A percentile compares a stretch with the other conserved stretches of the same genome.
Evolutionary conservation across 35 echinoderm and acorn worm species (phyloP).

Genomic region (Apostichopus californicus): DNA sequence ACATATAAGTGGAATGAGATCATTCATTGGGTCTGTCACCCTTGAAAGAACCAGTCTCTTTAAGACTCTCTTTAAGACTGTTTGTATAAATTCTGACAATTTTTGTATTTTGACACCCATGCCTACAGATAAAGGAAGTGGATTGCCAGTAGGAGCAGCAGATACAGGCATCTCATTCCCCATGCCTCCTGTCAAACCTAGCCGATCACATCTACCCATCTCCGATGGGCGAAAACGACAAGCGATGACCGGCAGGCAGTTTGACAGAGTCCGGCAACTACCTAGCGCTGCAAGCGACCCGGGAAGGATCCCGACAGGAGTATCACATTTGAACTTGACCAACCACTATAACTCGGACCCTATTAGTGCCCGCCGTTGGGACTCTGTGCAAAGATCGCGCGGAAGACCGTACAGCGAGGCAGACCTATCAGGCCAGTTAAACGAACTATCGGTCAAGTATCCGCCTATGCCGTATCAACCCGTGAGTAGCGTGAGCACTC

Average conservation of each 20-base stretch:
- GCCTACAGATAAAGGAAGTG: background rate
- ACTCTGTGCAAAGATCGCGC: background rate
- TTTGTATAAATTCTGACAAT: too few relatives aligned
- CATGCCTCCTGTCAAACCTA: constrained; percentile 1
- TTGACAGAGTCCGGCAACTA: background rate
- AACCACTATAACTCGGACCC: constrained; percentile 8
- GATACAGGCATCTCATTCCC: background rate
- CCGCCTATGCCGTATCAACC: background rate
- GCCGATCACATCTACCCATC: background rate
- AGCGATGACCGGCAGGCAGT: background rate
- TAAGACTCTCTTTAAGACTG: too few relatives aligned
- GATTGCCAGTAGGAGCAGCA: background rate
- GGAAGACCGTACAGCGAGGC: background rate
- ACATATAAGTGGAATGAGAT: too few relatives aligned
- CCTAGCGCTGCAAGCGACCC: constrained; percentile 25
- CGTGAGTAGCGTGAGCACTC: background rate
- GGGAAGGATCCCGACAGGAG: background rate
- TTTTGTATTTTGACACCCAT: too few relatives aligned
- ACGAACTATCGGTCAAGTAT: constrained; percentile 31
- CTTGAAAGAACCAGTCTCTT: too few relatives aligned
- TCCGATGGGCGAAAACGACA: background rate
- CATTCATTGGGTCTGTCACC: too few relatives aligned
- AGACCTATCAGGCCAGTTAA: background rate
- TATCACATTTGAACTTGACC: background rate
- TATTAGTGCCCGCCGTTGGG: background rate